Percentiles rank a stretch among this genome's conserved stretches.
These are phyloP conservation scores for Poliocrania exsul DNA, from an alignment of 2,797 vertebrate genomes.

Conservation along the genomic window DNA sequence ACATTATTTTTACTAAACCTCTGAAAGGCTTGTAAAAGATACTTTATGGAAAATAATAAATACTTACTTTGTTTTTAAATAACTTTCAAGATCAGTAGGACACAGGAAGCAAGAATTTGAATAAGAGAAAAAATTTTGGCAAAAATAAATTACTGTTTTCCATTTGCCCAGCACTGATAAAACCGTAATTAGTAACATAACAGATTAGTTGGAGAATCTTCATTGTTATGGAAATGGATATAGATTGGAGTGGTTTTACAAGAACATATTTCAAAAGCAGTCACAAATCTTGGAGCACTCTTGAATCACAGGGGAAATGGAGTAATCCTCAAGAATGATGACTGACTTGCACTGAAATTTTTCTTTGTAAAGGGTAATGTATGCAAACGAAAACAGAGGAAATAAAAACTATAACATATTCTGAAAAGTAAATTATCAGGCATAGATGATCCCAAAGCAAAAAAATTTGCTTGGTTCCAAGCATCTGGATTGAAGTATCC, in stretches of 20 bases:
- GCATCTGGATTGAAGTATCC: neutral
- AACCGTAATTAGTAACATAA: neutral
- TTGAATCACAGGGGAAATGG: neutral
- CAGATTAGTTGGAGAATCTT: neutral
- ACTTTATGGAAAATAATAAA: neutral
- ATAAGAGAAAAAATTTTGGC: neutral
- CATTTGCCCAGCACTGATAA: neutral
- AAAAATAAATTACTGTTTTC: neutral
- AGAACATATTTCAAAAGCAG: neutral
- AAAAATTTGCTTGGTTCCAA: neutral
- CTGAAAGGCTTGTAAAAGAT: neutral
- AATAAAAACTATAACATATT: neutral
- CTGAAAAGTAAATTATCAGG: neutral
- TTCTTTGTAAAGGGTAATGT: neutral
- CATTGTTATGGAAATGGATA: neutral
- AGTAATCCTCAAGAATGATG: neutral
- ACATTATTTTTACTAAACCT: neutral
- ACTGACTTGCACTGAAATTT: neutral
- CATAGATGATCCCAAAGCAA: neutral
- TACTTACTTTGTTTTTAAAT: neutral
- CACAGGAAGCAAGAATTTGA: neutral
- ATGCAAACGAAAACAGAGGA: neutral
- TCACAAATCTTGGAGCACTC: neutral
- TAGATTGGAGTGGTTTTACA: neutral
- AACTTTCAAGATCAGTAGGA: neutral